Evolutionary conservation across 2,888 invertebrate species (phyloP), one percentile per base, ranked within the genome.

Genomic region (Thereva nobilitata): DNA sequence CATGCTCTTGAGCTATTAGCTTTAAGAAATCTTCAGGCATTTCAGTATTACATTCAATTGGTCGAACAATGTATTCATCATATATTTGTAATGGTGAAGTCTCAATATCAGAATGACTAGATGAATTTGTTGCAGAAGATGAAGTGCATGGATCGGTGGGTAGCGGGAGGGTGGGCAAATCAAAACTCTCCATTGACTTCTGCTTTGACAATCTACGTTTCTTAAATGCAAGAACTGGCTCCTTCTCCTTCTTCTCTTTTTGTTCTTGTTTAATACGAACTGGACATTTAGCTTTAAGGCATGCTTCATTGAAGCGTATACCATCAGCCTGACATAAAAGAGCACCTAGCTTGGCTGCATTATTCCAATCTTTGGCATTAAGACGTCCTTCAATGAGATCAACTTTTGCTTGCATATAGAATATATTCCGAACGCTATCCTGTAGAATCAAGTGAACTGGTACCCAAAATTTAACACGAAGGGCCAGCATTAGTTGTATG

Each of bases 381-480:
- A 93, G 83, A 68, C 89, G 86, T 12, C 89, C 90, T 76, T 91
- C 90, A 55, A 87, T 82, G 71, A 92, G 81, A 77, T 93, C 92
- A 2, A 89, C 84, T 75, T 89, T 88, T 2, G 93, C 90, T 79
- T 94, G 91, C 72, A 92, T 86, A 78, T 92, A 95, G 81, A 94
- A 94, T 78, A 91, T 88, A 79, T 92, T 76, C 4, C 92, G 88
- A 34, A 93, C 93, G 47, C 88, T 87, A 77, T 92, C 92, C 80
- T 93, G 92, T 70, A 93, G 86, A 69, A 95, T 85, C 68, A 89
- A 86, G 80, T 94, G 93, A 3, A 93, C 93, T 3, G 92, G 92
- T 52, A 95, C 93, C 91, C 93, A 94, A 83, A 93, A 95, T 81
- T 95, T 95, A 73, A 94, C 92, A 3, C 81, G 75, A 54, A 80